Evolutionary conservation across 2,797 vertebrate species (phyloP).

Genomic region (Catostomus latipinnis): DNA sequence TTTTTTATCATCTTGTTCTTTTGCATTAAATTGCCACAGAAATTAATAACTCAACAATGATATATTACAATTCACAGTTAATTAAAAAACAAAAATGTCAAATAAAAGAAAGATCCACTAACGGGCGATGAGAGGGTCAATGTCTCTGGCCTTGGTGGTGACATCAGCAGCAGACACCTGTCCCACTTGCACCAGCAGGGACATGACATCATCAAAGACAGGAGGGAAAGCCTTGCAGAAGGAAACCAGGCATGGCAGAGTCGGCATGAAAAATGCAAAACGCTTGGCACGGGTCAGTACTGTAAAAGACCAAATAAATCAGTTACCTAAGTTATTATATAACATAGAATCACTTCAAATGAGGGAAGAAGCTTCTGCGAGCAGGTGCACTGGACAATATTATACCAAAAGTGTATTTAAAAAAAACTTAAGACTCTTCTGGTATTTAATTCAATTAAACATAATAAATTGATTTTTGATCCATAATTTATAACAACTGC

Average conservation of each 20-base stretch:
- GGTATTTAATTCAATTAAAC: conserved; percentile 7
- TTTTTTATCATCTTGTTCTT: no score
- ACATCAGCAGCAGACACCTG: conserved; percentile 97
- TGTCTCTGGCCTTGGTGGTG: conserved; percentile 90
- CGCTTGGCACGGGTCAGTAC: conserved; percentile 93
- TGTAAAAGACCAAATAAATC: conserved; percentile 56
- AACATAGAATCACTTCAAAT: background rate
- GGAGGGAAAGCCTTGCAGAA: conserved; percentile 98
- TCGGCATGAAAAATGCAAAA: conserved; percentile 95
- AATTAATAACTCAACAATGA: no score
- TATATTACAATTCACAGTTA: background rate
- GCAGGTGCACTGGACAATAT: background rate
- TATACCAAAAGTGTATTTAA: background rate
- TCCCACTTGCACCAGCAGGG: conserved; percentile 91
- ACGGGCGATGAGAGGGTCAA: conserved; percentile 95
- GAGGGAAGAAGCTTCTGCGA: background rate
- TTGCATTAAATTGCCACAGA: no score
- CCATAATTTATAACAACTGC: conserved; percentile 33
- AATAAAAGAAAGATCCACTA: conserved; percentile 66
- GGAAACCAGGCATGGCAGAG: conserved; percentile 92
- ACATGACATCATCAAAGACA: conserved; percentile 93
- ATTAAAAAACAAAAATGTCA: background rate
- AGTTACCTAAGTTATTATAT: background rate
- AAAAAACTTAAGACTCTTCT: background rate
- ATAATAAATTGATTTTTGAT: conserved; percentile 19